Base-by-base conservation (phyloP, 1,140 invertebrate species). In the Cecropterus lyciades region DNA sequence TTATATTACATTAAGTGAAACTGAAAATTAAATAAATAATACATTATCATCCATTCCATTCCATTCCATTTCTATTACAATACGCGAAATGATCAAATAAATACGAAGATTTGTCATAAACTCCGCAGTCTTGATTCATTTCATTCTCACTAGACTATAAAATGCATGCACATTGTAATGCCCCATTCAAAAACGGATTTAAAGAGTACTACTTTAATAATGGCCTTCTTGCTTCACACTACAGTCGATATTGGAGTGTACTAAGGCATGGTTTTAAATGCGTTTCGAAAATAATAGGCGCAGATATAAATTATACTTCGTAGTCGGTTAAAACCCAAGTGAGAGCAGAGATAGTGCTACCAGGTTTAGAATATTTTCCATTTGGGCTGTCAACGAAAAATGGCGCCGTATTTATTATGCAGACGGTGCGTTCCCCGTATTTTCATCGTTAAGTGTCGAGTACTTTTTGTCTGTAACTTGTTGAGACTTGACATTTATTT, bases 331-430 rank as follows among this genome's bases (percentile, higher is more conserved):
- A 74, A 77, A 65, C 72, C 67, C 72, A 72, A 69, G 60, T 77
- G 75, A 77, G 75, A 66, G 72, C 70, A 70, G 67, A 77, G 75
- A 77, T 77, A 77, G 69, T 70, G 65, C 65, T 68, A 70, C 53
- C 55, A 67, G 72, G 69, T 71, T 77, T 77, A 77, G 67, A 70
- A 73, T 77, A 77, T 74, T 74, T 77, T 73, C 69, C 73, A 75
- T 73, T 75, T 79, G 62, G 52, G 63, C 73, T 75, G 76, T 79
- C 73, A 69, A 75, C 73, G 69, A 75, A 75, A 79, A 79, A 79
- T 77, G 73, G 68, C 70, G 60, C 42, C 56, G 55, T 75, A 78
- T 78, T 78, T 78, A 78, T 51, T 62, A 51, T 62, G 30, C 59
- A 62, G 46, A 62, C 59, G 59, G 30, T 62, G 37, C 59, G 46